These are phyloP conservation scores for Glyphotaelius pellucidus DNA, from an alignment of 2,888 invertebrate genomes.

Conservation along the genomic window DNA sequence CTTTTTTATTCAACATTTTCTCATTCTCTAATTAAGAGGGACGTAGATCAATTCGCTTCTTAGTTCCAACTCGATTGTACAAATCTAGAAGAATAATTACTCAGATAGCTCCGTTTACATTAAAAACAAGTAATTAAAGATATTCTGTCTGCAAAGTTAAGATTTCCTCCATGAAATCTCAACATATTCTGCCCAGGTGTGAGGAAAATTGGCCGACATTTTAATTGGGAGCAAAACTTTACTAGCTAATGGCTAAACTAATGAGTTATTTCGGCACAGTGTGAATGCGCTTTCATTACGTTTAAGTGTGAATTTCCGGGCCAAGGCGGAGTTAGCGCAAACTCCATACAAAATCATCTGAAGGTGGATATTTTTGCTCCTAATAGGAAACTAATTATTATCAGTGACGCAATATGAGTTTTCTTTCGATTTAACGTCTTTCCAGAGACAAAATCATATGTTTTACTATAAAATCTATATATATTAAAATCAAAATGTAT, in stretches of 20 bases:
- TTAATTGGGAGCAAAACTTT: conserved; percentile 38
- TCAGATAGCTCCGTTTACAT: background rate
- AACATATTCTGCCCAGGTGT: background rate
- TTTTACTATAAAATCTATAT: background rate
- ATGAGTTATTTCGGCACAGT: conserved; percentile 36
- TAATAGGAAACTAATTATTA: background rate
- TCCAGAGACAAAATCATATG: background rate
- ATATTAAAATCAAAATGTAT: too few species aligned
- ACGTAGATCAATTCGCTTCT: too few species aligned
- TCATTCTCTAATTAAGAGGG: too few species aligned
- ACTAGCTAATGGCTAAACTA: conserved; percentile 38
- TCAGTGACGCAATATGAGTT: background rate
- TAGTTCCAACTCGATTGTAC: too few species aligned
- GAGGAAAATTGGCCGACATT: conserved; percentile 21
- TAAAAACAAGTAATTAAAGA: conserved; percentile 13
- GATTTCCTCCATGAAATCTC: background rate
- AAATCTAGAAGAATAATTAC: background rate
- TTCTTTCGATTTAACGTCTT: background rate
- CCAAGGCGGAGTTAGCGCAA: background rate
- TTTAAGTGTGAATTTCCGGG: conserved; percentile 24
- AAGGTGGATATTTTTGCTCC: background rate
- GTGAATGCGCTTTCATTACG: conserved; percentile 44
- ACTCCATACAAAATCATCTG: background rate
- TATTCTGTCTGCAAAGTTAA: background rate
- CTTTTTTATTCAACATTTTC: too few species aligned